A percentile compares a stretch with the other conserved stretches of the same genome.
Conservation (phyloP, 2,797 vertebrate species). For the Poeciliopsis infans region DNA sequence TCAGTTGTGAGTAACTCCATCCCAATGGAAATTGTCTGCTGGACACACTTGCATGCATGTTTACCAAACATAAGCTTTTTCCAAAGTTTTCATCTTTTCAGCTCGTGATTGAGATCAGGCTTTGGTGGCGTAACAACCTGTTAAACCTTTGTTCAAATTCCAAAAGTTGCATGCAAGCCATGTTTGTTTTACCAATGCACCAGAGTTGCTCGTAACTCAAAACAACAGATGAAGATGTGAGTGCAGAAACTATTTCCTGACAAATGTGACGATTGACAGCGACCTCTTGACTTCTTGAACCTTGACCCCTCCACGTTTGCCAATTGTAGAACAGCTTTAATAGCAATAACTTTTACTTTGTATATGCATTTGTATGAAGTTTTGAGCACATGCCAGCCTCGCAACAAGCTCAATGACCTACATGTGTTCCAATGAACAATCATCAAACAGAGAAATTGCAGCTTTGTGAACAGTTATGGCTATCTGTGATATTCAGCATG, state of each 20-base stretch:
- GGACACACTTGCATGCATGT: slow-evolving; percentile 47
- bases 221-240: slow-evolving; percentile 74
- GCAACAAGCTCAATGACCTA: slow-evolving; percentile 44
- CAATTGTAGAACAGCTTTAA: slow-evolving; percentile 41
- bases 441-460: neutral
- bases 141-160: slow-evolving; percentile 49
- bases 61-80: slow-evolving; percentile 60
- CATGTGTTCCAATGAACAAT: neutral
- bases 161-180: slow-evolving; percentile 46
- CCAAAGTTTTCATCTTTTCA: slow-evolving; percentile 42
- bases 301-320: slow-evolving; percentile 31
- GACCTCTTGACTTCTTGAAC: slow-evolving; percentile 60
- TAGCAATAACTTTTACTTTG: slow-evolving; percentile 10
- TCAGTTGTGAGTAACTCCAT: slow-evolving; percentile 5
- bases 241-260: slow-evolving; percentile 45
- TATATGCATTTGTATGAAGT: slow-evolving; percentile 23
- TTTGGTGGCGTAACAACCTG: slow-evolving; percentile 47
- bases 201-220: slow-evolving; percentile 57
- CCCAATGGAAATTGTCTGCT: slow-evolving; percentile 29
- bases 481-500: slow-evolving; percentile 52
- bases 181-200: slow-evolving; percentile 62
- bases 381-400: slow-evolving; percentile 34
- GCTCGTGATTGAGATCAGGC: slow-evolving; percentile 42
- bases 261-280: slow-evolving; percentile 64
- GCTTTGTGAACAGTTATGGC: slow-evolving; percentile 64